A percentile compares a stretch with the other conserved stretches of the same genome.
Evolutionary conservation across 2,888 invertebrate species (phyloP).

Genomic region (Cerastis leucographa): DNA sequence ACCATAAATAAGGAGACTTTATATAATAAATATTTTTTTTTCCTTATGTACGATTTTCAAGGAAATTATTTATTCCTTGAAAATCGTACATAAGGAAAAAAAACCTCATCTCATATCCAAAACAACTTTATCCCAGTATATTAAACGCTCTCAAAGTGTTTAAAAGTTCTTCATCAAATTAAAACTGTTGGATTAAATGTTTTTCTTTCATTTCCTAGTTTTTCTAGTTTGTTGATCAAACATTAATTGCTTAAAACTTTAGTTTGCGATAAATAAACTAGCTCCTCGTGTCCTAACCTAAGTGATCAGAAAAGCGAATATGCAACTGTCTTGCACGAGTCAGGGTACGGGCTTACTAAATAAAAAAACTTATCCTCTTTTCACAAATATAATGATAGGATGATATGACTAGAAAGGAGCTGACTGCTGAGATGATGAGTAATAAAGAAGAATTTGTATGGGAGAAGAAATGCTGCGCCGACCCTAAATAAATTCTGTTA

Average conservation of each 20-base stretch:
- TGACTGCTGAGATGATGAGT: no score
- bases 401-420: no score
- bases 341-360: not conserved
- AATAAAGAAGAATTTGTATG: no score
- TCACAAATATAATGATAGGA: no score
- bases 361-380: not conserved
- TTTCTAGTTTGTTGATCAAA: conserved; percentile 19
- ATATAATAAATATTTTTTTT: no score
- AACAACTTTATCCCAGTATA: not conserved
- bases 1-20: not conserved
- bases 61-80: no score
- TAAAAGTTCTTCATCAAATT: conserved; percentile 12
- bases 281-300: not conserved
- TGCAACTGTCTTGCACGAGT: no score
- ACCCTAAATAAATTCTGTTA: no score
- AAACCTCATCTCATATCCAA: conserved; percentile 1
- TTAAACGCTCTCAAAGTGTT: not conserved
- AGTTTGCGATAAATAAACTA: not conserved
- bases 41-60: no score
- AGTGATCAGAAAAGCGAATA: not conserved
- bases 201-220: conserved; percentile 42
- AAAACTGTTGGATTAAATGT: conserved; percentile 32
- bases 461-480: no score
- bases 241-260: no score
- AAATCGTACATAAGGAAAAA: not conserved